phyloP scores from a whole-genome alignment of 2,113 vertebrate species.

The Daphoenositta chrysoptera region DNA sequence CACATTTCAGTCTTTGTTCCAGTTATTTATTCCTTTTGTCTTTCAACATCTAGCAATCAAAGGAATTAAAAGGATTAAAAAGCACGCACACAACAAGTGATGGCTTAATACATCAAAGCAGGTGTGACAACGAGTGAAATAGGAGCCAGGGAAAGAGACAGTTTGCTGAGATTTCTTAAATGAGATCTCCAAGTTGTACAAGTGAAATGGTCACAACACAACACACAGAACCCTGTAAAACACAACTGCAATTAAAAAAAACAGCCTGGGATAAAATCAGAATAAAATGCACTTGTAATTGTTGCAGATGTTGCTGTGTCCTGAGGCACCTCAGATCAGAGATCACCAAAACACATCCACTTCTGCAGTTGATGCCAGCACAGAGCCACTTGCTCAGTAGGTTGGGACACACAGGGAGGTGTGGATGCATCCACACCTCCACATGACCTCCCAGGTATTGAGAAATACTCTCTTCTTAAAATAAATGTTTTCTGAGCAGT shows the following conservation, averaged over 20 bases:
- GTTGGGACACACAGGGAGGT: accelerated
- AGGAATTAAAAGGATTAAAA: slow-evolving; percentile 64
- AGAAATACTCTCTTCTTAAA: background rate
- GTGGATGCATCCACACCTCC: background rate
- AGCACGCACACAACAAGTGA: background rate
- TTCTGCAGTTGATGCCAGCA: background rate
- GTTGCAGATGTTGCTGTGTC: background rate
- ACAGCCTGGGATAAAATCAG: background rate
- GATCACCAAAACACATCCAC: background rate
- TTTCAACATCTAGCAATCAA: slow-evolving; percentile 42
- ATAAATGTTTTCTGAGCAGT: background rate
- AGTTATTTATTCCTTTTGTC: slow-evolving; percentile 51
- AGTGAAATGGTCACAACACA: background rate
- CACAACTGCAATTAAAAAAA: background rate
- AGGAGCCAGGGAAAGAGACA: background rate
- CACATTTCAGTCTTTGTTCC: background rate
- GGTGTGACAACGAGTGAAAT: background rate
- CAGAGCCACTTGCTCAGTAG: background rate
- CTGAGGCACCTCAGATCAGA: background rate
- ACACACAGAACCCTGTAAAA: accelerated
- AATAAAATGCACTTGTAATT: background rate
- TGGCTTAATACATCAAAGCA: slow-evolving; percentile 51
- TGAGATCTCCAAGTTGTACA: background rate
- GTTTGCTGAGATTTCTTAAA: background rate
- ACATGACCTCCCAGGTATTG: background rate